Percentiles rank a stretch among this genome's conserved stretches.
These are phyloP conservation scores for Drosophila arizonae DNA, from an alignment of 1,140 invertebrate genomes.

Conservation along the genomic window DNA sequence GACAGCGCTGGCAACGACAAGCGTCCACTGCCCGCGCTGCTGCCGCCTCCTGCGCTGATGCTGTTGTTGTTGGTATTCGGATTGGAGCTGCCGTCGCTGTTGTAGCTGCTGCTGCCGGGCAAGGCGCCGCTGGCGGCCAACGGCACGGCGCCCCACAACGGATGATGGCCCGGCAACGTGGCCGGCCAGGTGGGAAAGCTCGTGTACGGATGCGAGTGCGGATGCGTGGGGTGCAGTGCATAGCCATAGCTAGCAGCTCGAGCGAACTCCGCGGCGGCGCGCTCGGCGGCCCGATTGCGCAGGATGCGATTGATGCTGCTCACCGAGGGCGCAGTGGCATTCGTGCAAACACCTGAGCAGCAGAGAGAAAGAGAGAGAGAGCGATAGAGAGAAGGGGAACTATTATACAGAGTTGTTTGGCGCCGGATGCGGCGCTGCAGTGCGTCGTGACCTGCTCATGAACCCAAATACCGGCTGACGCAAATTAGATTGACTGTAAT, in stretches of 20 bases:
- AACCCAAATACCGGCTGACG: conserved; percentile 40
- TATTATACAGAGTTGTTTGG: not conserved
- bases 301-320: conserved; percentile 96
- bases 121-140: conserved; percentile 26
- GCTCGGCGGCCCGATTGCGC: conserved; percentile 93
- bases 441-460: conserved; percentile 61
- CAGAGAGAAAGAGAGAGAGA: not conserved
- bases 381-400: not conserved
- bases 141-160: conserved; percentile 70
- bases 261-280: conserved; percentile 96
- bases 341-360: conserved; percentile 89
- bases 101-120: conserved; percentile 38
- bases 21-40: conserved; percentile 59
- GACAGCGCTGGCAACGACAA: conserved; percentile 70
- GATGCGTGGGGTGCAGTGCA: conserved; percentile 87
- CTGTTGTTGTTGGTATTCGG: conserved; percentile 39
- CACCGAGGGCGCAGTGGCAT: conserved; percentile 94
- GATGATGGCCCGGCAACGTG: conserved; percentile 52
- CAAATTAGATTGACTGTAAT: conserved; percentile 81
- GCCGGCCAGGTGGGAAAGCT: conserved; percentile 84
- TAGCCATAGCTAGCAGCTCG: conserved; percentile 95
- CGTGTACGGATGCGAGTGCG: conserved; percentile 88
- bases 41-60: conserved; percentile 55
- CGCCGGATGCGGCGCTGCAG: conserved; percentile 67
- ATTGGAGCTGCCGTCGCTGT: conserved; percentile 45